These are phyloP conservation scores for Carollia perspicillata DNA, from an alignment of 2,113 vertebrate species.

Conservation along the genomic window DNA sequence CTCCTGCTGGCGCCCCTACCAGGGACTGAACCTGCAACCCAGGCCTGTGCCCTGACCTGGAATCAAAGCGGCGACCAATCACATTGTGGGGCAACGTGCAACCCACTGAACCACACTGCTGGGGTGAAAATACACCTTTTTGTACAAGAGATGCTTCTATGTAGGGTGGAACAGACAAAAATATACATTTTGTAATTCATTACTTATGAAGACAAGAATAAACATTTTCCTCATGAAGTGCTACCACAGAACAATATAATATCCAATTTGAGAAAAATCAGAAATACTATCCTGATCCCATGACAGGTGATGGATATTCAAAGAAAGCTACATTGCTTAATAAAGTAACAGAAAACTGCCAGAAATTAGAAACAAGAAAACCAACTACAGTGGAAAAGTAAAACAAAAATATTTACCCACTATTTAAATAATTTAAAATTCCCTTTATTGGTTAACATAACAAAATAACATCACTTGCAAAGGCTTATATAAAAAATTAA, in stretches of 20 bases:
- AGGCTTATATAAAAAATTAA: not conserved
- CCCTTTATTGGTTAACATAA: not conserved
- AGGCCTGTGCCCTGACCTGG: no score
- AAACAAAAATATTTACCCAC: not conserved
- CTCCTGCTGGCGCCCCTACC: no score
- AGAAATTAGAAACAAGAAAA: conserved; percentile 26
- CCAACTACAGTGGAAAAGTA: conserved; percentile 19
- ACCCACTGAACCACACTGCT: no score
- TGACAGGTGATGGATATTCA: not conserved
- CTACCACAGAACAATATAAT: not conserved
- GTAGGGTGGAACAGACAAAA: not conserved
- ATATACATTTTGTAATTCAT: not conserved
- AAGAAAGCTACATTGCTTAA: not conserved
- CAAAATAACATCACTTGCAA: not conserved
- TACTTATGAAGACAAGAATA: conserved; percentile 41
- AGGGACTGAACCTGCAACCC: no score
- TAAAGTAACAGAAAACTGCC: conserved; percentile 32
- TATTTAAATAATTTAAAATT: conserved; percentile 9
- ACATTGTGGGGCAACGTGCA: no score
- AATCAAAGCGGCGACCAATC: no score
- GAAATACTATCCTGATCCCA: not conserved
- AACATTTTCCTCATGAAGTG: not conserved
- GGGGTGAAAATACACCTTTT: not conserved
- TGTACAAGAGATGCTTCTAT: conserved; percentile 27
- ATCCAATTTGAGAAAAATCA: not conserved